Evolutionary conservation across 2,113 vertebrate species (phyloP), one percentile per base, ranked within the genome.

Genomic region (Chinchilla lanigera): DNA sequence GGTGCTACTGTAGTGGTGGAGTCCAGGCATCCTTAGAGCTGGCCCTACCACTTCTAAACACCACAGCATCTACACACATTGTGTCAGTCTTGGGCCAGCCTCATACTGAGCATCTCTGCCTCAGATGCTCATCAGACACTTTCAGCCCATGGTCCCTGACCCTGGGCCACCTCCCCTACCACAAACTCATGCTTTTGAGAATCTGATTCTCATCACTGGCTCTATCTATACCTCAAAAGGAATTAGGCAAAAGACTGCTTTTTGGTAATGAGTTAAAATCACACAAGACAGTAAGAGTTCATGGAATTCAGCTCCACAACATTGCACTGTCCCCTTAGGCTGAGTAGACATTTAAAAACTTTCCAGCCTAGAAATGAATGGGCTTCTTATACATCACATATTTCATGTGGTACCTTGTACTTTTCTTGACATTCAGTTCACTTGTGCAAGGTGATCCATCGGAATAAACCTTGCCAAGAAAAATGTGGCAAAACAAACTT

Each of bases 221-320:
- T 47, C 5, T 0, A 3, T 28, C 2, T 0, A 16, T 26, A 22
- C 50, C 10, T 26, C 60, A 4, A 7, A 0, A 10, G 7, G 5
- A 63, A 50, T 30, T 44, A 19, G 56, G 12, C 60, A 44, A 9
- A 24, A 56, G 13, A 16, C 17, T 3, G 6, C n/a, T 28, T 50
- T 67, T 8, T 75, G 16, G 3, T 13, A 47, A 10, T 67, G 50
- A 12, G 6, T 77, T 20, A 58, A 75, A 47, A 67, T 75, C 47
- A n/a, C 2, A 1, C 24, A 41, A 26, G 6, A 6, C 17, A 3
- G 5, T 28, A 14, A 33, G 65, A 38, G 20, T 16, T 60, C 30
- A 26, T 5, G 50, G 86, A 52, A 81, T 20, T 47, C 44, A 19
- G 17, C 33, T 17, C 3, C 38, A 41, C 44, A 58, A 9, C 20